These are phyloP conservation scores for Drosophila neocordata DNA, from an alignment of 1,140 invertebrate genomes.

Conservation along the genomic window DNA sequence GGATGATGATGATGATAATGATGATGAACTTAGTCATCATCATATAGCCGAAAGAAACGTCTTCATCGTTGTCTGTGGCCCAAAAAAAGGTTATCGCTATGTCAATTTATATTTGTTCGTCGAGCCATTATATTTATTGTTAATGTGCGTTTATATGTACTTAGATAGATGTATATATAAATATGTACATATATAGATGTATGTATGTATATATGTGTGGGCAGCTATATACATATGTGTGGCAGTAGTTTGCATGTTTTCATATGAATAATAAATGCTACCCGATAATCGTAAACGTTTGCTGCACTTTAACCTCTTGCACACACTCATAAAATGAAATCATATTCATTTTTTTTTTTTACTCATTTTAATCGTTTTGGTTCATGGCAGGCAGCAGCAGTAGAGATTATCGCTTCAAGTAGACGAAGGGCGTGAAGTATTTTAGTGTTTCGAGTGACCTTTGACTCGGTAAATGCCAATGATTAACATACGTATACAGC, in stretches of 20 bases:
- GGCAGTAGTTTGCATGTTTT: constrained; percentile 49
- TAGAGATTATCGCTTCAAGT: background rate
- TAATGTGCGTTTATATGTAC: constrained; percentile 34
- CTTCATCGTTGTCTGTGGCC: constrained; percentile 51
- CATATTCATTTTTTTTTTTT: constrained; percentile 30
- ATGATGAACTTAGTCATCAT: background rate
- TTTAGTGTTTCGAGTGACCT: constrained; percentile 13
- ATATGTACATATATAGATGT: background rate
- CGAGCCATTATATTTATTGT: constrained; percentile 59
- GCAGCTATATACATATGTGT: constrained; percentile 11
- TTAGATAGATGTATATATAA: background rate
- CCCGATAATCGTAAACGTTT: constrained; percentile 51
- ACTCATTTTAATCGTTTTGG: constrained; percentile 16
- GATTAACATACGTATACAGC: constrained; percentile 20
- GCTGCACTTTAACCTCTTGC: constrained; percentile 49
- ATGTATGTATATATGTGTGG: constrained; percentile 5
- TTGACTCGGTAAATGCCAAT: constrained; percentile 12
- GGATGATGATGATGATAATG: background rate
- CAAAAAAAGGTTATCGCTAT: constrained; percentile 53
- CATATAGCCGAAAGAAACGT: constrained; percentile 28
- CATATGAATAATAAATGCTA: constrained; percentile 58
- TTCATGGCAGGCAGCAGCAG: background rate
- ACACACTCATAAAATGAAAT: constrained; percentile 41
- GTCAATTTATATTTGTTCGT: constrained; percentile 64
- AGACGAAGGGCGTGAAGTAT: constrained; percentile 6